These are phyloP conservation scores for Ctenomys sociabilis DNA, from an alignment of 2,113 vertebrate species.

Conservation along the genomic window DNA sequence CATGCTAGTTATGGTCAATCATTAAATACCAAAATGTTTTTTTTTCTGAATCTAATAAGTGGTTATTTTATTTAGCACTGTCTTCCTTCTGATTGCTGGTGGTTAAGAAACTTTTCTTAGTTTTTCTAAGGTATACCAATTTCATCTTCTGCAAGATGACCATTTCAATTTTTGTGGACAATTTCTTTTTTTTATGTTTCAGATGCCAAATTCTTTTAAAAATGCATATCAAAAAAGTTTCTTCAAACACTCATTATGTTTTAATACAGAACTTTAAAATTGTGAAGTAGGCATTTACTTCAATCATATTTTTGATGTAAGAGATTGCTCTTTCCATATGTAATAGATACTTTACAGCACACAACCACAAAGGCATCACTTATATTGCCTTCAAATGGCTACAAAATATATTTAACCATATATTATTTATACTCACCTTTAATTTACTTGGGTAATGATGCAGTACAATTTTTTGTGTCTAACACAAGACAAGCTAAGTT, in stretches of 20 bases:
- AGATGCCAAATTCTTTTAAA: background rate
- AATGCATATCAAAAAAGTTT: background rate
- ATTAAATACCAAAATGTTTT: background rate
- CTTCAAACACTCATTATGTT: background rate
- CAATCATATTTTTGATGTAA: background rate
- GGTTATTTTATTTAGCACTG: background rate
- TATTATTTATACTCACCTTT: background rate
- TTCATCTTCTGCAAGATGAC: background rate
- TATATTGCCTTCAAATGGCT: background rate
- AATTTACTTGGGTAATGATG: background rate
- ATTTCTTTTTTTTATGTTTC: background rate
- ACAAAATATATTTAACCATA: background rate
- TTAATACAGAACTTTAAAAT: background rate
- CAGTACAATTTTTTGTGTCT: background rate
- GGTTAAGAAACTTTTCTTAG: background rate
- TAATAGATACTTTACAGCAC: background rate
- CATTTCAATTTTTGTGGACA: background rate
- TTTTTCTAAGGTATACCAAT: background rate
- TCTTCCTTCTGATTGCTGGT: slow-evolving; percentile 12
- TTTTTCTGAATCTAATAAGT: background rate
- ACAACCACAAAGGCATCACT: background rate
- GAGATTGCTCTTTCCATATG: background rate
- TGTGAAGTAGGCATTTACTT: background rate
- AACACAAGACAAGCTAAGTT: background rate
- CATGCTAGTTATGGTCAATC: background rate